Base-by-base conservation (phyloP, 2,113 vertebrate genomes). In the Limnothrissa miodon region DNA sequence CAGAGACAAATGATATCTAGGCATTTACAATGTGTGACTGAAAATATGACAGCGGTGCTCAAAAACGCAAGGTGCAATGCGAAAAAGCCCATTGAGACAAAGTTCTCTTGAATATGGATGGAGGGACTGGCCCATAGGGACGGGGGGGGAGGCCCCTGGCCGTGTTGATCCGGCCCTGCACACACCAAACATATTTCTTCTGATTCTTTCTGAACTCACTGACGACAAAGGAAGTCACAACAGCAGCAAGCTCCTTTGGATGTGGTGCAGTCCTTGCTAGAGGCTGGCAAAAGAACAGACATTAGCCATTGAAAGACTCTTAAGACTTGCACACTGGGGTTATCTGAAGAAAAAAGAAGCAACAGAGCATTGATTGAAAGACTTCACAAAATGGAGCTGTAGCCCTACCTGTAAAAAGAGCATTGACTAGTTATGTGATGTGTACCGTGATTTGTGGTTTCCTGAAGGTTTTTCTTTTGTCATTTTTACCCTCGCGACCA, bases 161-260 rank as follows among this genome's bases (percentile, higher is more conserved):
- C n/a, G n/a, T n/a, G n/a, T n/a, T n/a, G n/a, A n/a, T n/a, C n/a
- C n/a, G n/a, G n/a, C n/a, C n/a, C n/a, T n/a, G 79, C 83, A 89
- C 74, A 74, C 56, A 87, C 85, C 78, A n/a, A 74, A 7, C 66
- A 74, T 15, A 74, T 36, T 74, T 36, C 29, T 36, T 74, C 33
- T 19, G 66, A 74, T 74, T 74, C 66, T 33, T 5, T 74, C 66
- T 74, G 29, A 74, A 74, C 66, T 36, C 29, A 74, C 33, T 74
- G 66, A 74, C 33, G 66, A 74, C 66, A 74, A 74, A 74, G 66
- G 66, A 74, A 15, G 66, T 36, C 66, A 13, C 4, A 15, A 36
- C 11, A 74, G 25, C 1, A 4, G 33, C 66, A 36, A 74, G 29
- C 66, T 74, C 33, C 66, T 74, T 74, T 36, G 66, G 66, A 74